Evolutionary conservation across 2,113 vertebrate species (phyloP).

Genomic region (Seriola aureovittata): DNA sequence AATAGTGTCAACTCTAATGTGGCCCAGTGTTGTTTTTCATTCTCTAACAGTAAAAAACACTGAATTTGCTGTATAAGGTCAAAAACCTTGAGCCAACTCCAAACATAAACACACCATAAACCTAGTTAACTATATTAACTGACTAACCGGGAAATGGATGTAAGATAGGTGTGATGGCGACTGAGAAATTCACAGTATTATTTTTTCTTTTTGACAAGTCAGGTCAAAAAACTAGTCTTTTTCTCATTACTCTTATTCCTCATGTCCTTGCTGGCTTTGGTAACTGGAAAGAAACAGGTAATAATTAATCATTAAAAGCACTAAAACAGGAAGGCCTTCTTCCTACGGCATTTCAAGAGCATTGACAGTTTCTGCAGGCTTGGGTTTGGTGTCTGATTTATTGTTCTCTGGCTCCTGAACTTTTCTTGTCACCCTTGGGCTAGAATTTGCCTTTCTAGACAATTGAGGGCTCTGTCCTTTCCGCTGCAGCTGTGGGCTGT

Average conservation of each 20-base stretch:
- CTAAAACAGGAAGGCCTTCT: neutral
- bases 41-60: neutral
- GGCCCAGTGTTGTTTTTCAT: conserved; percentile 10
- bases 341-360: conserved; percentile 78
- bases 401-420: conserved; percentile 79
- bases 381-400: conserved; percentile 70
- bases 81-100: conserved; percentile 3
- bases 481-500: conserved; percentile 92
- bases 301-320: conserved; percentile 20
- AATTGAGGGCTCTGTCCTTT: conserved; percentile 91
- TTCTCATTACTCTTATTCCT: conserved; percentile 17
- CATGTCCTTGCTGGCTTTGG: conserved; percentile 32
- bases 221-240: conserved; percentile 21
- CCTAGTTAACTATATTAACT: neutral
- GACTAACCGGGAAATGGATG: conserved; percentile 8
- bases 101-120: conserved; percentile 19
- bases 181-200: conserved; percentile 63
- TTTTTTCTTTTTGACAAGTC: conserved; percentile 23
- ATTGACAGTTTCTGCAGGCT: conserved; percentile 76
- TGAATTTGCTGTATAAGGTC: neutral
- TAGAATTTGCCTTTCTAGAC: conserved; percentile 83
- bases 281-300: conserved; percentile 43
- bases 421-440: conserved; percentile 87
- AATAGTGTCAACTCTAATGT: neutral
- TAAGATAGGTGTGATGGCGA: conserved; percentile 3